These are phyloP conservation scores for Pseudomyrmex dendroicus DNA, from an alignment of 1,140 invertebrate species.

Conservation along the genomic window DNA sequence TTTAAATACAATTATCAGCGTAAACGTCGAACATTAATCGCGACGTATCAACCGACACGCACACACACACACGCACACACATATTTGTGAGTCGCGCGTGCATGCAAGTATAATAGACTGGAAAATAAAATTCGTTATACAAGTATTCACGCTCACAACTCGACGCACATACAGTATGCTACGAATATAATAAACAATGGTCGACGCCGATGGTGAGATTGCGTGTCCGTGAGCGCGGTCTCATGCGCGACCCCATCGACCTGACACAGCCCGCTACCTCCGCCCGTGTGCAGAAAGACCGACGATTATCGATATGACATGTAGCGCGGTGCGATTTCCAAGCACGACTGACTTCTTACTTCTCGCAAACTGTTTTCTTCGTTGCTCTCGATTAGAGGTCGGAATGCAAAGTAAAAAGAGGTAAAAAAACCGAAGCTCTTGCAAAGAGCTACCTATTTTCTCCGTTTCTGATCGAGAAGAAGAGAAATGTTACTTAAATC, in stretches of 20 bases:
- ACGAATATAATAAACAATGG: slow-evolving; percentile 74
- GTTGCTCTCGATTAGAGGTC: not conserved
- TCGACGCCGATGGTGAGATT: slow-evolving; percentile 72
- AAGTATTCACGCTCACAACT: slow-evolving; percentile 50
- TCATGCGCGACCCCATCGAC: slow-evolving; percentile 56
- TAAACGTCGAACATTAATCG: not conserved
- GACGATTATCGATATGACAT: slow-evolving; percentile 68
- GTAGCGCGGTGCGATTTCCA: slow-evolving; percentile 50
- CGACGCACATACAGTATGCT: slow-evolving; percentile 44
- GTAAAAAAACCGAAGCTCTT: no score
- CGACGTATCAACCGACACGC: not conserved
- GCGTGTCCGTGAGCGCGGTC: slow-evolving; percentile 70
- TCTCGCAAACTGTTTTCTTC: not conserved
- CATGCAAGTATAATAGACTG: slow-evolving; percentile 42
- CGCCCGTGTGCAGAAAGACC: slow-evolving; percentile 40
- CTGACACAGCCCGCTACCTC: slow-evolving; percentile 22
- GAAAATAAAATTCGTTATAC: slow-evolving; percentile 67
- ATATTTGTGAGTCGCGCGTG: not conserved
- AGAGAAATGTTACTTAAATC: no score
- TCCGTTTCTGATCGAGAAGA: no score
- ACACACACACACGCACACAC: not conserved
- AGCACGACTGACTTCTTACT: slow-evolving; percentile 42
- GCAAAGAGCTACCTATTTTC: no score
- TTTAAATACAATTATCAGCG: slow-evolving; percentile 20
- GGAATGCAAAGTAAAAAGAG: no score